phyloP scores from a whole-genome alignment of 2,113 vertebrate species.

The Nothoprocta perdicaria region DNA sequence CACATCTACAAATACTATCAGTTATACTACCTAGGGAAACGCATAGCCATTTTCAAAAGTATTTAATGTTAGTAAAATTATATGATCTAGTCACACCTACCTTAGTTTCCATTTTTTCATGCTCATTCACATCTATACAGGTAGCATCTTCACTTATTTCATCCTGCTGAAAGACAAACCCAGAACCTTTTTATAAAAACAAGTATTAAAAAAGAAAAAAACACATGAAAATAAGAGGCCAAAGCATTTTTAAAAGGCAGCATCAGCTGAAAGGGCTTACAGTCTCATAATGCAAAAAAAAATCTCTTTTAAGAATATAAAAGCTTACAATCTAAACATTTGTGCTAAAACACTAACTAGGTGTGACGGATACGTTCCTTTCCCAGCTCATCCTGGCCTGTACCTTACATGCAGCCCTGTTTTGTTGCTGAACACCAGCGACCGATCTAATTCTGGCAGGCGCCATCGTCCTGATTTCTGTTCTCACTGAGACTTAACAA shows the following conservation, averaged over 20 bases:
- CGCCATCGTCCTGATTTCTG: no score
- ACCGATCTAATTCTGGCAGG: no score
- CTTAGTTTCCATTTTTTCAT: constrained; percentile 82
- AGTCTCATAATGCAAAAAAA: background rate
- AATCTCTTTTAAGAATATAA: background rate
- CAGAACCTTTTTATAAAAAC: background rate
- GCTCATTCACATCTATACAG: constrained; percentile 81
- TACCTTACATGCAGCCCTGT: no score
- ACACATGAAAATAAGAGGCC: background rate
- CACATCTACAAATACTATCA: background rate
- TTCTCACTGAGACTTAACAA: no score
- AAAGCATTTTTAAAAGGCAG: background rate
- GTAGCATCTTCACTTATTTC: constrained; percentile 79
- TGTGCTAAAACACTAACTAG: background rate
- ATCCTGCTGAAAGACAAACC: constrained; percentile 71
- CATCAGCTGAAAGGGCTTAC: background rate
- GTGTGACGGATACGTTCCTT: no score
- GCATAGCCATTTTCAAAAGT: background rate
- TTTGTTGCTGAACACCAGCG: no score
- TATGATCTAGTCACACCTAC: constrained; percentile 45
- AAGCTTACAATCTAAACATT: background rate
- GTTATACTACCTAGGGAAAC: background rate
- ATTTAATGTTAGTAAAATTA: background rate
- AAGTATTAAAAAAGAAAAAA: background rate
- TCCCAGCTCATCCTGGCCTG: no score